Percentiles rank a stretch among this genome's conserved stretches.
Evolutionary conservation across 2,797 vertebrate genomes (phyloP).

Genomic region (Trichosurus vulpecula): DNA sequence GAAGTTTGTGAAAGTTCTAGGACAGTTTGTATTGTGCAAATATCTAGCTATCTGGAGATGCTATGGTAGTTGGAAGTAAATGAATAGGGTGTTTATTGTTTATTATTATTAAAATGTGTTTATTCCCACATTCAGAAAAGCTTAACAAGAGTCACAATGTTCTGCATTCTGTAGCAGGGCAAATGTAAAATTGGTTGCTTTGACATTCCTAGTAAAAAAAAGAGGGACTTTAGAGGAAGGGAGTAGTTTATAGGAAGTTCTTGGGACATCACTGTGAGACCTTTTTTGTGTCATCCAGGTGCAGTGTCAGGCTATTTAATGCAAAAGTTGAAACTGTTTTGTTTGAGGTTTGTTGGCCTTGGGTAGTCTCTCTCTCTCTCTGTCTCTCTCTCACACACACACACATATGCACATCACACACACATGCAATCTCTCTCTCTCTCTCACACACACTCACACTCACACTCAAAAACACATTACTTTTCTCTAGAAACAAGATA

Average conservation of each 20-base stretch:
- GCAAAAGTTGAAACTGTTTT: not conserved
- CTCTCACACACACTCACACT: too few relatives aligned
- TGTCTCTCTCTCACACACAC: too few relatives aligned
- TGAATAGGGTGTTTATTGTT: too few relatives aligned
- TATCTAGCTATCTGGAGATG: not conserved
- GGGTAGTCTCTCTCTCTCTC: too few relatives aligned
- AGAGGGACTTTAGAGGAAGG: not conserved
- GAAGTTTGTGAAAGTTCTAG: not conserved
- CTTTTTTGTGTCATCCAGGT: not conserved
- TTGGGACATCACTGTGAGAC: not conserved
- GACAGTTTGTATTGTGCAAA: not conserved
- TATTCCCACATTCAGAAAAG: not conserved
- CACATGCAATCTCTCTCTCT: too few relatives aligned
- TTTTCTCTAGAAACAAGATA: not conserved
- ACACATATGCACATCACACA: too few relatives aligned
- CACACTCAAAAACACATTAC: not conserved
- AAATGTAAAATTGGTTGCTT: not conserved
- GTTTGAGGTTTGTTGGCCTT: not conserved
- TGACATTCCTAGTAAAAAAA: not conserved
- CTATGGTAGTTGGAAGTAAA: not conserved
- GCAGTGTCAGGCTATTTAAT: not conserved
- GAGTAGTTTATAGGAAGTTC: not conserved
- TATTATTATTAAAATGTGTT: too few relatives aligned
- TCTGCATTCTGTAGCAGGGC: not conserved
- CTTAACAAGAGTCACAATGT: not conserved